phyloP scores from a whole-genome alignment of 2,113 vertebrate species.

The Siphamia tubifer region DNA sequence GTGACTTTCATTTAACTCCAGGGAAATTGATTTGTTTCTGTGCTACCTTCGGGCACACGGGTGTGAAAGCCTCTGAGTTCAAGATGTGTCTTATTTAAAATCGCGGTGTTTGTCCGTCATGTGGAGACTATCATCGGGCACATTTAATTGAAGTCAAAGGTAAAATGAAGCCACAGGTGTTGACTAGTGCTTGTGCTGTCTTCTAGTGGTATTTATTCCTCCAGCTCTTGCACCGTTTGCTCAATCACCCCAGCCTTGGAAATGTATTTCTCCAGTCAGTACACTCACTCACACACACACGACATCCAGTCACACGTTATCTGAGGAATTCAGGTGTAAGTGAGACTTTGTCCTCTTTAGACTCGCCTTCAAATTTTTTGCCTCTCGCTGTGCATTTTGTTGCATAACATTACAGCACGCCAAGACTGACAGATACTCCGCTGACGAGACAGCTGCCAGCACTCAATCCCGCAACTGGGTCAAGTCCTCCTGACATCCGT shows the following conservation, averaged over 20 bases:
- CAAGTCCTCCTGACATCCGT: conserved; percentile 58
- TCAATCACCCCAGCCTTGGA: too few species aligned
- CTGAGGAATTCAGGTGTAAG: conserved; percentile 15
- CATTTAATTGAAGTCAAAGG: background rate
- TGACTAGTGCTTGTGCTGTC: too few species aligned
- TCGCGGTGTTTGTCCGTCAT: conserved; percentile 3
- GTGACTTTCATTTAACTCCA: conserved; percentile 36
- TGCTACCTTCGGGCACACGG: background rate
- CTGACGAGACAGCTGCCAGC: conserved; percentile 62
- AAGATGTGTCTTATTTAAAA: background rate
- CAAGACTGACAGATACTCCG: conserved; percentile 53
- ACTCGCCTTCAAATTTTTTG: background rate
- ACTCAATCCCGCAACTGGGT: conserved; percentile 62
- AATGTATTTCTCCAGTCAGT: too few species aligned
- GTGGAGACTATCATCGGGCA: conserved; percentile 13
- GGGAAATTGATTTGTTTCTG: conserved; percentile 17
- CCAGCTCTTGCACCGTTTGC: too few species aligned
- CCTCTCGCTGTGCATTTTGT: conserved; percentile 13
- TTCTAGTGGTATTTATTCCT: conserved; percentile 1
- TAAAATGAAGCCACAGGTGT: too few species aligned
- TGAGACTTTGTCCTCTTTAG: background rate
- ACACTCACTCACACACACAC: background rate
- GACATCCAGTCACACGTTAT: background rate
- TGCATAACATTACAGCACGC: background rate
- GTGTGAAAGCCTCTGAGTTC: conserved; percentile 25